Conservation (phyloP, 2,797 vertebrate species). For the Pseudomugil tenellus region DNA sequence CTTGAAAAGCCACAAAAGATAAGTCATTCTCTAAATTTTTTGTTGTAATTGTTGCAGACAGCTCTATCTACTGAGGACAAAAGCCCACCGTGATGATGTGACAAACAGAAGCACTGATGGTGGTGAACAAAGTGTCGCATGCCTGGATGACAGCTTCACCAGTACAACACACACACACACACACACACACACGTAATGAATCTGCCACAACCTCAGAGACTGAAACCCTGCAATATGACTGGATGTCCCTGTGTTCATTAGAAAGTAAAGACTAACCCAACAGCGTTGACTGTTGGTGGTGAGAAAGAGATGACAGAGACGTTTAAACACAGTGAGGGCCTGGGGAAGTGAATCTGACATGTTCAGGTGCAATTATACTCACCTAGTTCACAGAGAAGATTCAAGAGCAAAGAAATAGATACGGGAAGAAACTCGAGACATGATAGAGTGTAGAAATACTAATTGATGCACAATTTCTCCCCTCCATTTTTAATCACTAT, state of each 20-base stretch:
- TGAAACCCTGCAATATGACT: constrained; percentile 87
- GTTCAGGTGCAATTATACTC: constrained; percentile 79
- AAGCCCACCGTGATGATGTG: constrained; percentile 88
- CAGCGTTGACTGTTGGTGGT: constrained; percentile 66
- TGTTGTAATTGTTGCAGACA: constrained; percentile 88
- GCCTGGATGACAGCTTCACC: constrained; percentile 52
- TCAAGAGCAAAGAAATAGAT: constrained; percentile 56
- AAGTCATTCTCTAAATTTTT: constrained; percentile 51
- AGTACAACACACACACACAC: constrained; percentile 4
- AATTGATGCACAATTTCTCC: constrained; percentile 50
- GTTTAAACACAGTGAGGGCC: constrained; percentile 76
- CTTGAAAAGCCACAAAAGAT: neutral
- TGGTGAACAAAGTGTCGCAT: neutral
- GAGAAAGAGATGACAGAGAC: constrained; percentile 87
- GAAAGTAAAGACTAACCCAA: constrained; percentile 56
- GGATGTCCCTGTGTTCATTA: constrained; percentile 88
- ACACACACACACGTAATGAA: constrained; percentile 84
- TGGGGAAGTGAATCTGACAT: constrained; percentile 71
- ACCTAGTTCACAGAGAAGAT: constrained; percentile 75
- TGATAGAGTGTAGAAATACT: constrained; percentile 63
- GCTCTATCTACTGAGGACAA: constrained; percentile 85
- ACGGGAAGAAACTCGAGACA: constrained; percentile 60
- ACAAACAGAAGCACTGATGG: constrained; percentile 12
- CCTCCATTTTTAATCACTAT: constrained; percentile 37
- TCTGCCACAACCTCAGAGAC: constrained; percentile 84